Percentiles rank a stretch among this genome's conserved stretches.
Conservation (phyloP, 2,797 vertebrate genomes). For the Pempheris klunzingeri region DNA sequence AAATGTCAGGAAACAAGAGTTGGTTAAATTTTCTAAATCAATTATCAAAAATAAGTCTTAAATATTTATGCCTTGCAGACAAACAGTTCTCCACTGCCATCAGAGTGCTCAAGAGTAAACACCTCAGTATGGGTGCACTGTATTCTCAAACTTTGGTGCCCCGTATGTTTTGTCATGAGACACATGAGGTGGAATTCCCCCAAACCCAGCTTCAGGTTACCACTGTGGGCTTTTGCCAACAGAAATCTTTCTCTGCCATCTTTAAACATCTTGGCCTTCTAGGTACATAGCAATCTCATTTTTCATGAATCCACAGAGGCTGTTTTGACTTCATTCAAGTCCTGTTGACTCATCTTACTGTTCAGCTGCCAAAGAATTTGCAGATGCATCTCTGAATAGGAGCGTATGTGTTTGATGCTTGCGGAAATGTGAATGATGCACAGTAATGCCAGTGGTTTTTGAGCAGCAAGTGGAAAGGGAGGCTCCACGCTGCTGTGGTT, state of each 20-base stretch:
- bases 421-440: slow-evolving; percentile 36
- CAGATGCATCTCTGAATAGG: slow-evolving; percentile 24
- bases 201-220: slow-evolving; percentile 37
- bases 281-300: slow-evolving; percentile 13
- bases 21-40: background rate
- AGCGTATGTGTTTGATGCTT: slow-evolving; percentile 36
- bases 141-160: slow-evolving; percentile 9
- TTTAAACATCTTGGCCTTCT: slow-evolving; percentile 12
- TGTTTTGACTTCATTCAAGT: background rate
- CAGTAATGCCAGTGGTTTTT: slow-evolving; percentile 34
- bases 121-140: background rate
- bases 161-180: slow-evolving; percentile 23
- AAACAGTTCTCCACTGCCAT: background rate
- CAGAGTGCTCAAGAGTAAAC: background rate
- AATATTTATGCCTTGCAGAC: background rate
- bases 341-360: slow-evolving; percentile 35
- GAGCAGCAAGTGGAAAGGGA: slow-evolving; percentile 51
- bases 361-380: slow-evolving; percentile 38
- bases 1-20: background rate
- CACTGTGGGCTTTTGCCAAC: background rate
- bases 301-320: slow-evolving; percentile 18
- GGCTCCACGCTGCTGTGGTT: slow-evolving; percentile 57
- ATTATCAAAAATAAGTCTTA: background rate
- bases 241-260: slow-evolving; percentile 19
- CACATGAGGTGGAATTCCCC: slow-evolving; percentile 36